Conservation (phyloP, 2,797 vertebrate genomes). For the Takifugu ocellatus region DNA sequence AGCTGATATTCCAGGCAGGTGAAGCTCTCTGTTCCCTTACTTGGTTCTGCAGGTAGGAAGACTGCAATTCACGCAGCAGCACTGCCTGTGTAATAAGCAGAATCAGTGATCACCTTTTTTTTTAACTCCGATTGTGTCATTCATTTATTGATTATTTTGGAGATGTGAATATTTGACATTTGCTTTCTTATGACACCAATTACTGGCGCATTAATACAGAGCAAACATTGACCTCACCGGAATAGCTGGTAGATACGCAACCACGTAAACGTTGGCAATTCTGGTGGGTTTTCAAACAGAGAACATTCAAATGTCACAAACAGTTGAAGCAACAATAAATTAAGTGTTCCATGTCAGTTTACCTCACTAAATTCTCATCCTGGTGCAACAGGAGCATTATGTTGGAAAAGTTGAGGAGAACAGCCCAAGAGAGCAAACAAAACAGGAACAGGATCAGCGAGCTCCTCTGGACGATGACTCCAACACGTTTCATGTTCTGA, state of each 20-base stretch:
- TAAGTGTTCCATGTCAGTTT: constrained; percentile 9
- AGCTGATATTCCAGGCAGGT: background rate
- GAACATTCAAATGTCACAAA: background rate
- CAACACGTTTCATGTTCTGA: constrained; percentile 85
- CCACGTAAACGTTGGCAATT: constrained; percentile 86
- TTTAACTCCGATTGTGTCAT: background rate
- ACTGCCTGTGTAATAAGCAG: constrained; percentile 69
- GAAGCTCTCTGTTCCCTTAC: constrained; percentile 53
- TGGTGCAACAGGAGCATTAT: constrained; percentile 80
- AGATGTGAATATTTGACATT: too few species aligned
- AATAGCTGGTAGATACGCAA: constrained; percentile 86
- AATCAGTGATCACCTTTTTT: background rate
- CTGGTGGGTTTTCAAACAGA: constrained; percentile 57
- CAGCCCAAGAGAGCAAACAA: constrained; percentile 88
- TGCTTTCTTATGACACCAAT: too few species aligned
- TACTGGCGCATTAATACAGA: background rate
- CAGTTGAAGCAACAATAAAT: too few species aligned
- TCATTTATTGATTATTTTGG: background rate
- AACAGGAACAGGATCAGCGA: constrained; percentile 82
- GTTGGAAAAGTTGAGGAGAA: constrained; percentile 84
- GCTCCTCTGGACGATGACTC: constrained; percentile 84
- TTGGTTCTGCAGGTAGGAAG: constrained; percentile 88
- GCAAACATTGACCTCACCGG: constrained; percentile 82
- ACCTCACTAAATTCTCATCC: constrained; percentile 84
- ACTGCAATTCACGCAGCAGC: constrained; percentile 84